Evolutionary conservation across 1,140 invertebrate genomes (phyloP), one percentile per base, ranked within the genome.

Genomic region (Aphis gossypii): DNA sequence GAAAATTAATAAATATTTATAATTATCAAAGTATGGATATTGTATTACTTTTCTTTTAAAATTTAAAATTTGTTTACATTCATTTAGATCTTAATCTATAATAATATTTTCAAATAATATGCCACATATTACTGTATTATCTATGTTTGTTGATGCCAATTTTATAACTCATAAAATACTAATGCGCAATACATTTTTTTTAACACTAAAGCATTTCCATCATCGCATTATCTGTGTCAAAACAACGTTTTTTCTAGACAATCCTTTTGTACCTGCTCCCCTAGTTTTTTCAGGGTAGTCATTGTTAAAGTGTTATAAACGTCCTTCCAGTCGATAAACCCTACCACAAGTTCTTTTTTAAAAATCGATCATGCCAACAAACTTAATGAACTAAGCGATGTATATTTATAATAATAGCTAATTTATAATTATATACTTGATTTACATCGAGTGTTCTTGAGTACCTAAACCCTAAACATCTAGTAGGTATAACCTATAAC

Each of bases 221-320:
- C 82, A 84, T 92, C 91, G 14, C 91, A 83, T 92, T 92, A 92
- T 83, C 68, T 41, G 82, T 92, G 91, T 92, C 91, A 92, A 84
- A 92, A 92, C 35, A 92, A 92, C 35, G 44, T 83, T 92, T 92
- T 92, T 92, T 92, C 68, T 25, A 48, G 90, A 51, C 76, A 92
- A 83, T 92, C 91, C 68, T 83, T 92, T 83, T 83, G 76, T 92
- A 92, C 82, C 76, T 41, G 68, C 82, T 51, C 91, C 91, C 91
- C 91, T 83, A 82, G 54, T 92, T 48, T 92, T 51, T 54, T 20
- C 54, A 20, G 21, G 5, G 46, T 41, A 84, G 91, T 82, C 68
- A 51, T 82, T 84, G 68, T 84, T 84, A 25, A 90, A 90, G 35
- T 41, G 82, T 92, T 84, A 84, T 82, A 82, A 84, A 92, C 56